Evolutionary conservation across 2,888 invertebrate species (phyloP).

Genomic region (Pomacea canaliculata): DNA sequence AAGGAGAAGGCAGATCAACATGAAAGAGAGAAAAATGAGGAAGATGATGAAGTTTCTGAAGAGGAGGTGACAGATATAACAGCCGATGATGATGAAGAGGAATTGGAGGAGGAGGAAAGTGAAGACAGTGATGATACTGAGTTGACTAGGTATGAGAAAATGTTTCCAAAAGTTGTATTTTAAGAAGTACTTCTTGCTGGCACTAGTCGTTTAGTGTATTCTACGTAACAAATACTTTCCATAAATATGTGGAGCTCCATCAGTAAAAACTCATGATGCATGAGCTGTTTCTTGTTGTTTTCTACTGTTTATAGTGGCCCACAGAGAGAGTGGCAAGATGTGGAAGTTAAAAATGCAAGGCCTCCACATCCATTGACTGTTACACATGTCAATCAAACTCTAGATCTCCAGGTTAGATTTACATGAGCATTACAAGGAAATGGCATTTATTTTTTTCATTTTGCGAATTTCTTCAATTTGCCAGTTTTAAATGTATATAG

Average conservation of each 20-base stretch:
- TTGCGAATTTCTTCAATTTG: too few species aligned
- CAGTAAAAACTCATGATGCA: too few species aligned
- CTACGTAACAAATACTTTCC: too few species aligned
- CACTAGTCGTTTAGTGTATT: too few species aligned
- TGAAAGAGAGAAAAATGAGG: conserved; percentile 12
- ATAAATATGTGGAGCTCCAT: too few species aligned
- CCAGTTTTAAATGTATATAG: too few species aligned
- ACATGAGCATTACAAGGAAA: too few species aligned
- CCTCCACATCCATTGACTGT: conserved; percentile 66
- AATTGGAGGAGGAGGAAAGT: conserved; percentile 17
- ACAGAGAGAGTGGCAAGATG: conserved; percentile 44
- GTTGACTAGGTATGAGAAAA: background rate
- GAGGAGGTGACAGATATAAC: background rate
- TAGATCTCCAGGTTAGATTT: conserved; percentile 56
- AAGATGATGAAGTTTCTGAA: background rate
- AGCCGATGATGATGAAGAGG: conserved; percentile 20
- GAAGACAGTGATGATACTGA: conserved; percentile 5
- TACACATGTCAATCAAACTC: conserved; percentile 69
- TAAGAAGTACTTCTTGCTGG: too few species aligned
- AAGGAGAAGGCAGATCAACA: conserved; percentile 16
- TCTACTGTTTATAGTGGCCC: too few species aligned
- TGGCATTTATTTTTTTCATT: too few species aligned
- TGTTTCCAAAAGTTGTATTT: too few species aligned
- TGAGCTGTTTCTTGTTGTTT: too few species aligned
- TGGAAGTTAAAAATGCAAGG: conserved; percentile 50